Percentiles rank a stretch among this genome's conserved stretches.
Evolutionary conservation across 2,113 vertebrate species (phyloP).

Genomic region (Protobothrops flavoviridis): DNA sequence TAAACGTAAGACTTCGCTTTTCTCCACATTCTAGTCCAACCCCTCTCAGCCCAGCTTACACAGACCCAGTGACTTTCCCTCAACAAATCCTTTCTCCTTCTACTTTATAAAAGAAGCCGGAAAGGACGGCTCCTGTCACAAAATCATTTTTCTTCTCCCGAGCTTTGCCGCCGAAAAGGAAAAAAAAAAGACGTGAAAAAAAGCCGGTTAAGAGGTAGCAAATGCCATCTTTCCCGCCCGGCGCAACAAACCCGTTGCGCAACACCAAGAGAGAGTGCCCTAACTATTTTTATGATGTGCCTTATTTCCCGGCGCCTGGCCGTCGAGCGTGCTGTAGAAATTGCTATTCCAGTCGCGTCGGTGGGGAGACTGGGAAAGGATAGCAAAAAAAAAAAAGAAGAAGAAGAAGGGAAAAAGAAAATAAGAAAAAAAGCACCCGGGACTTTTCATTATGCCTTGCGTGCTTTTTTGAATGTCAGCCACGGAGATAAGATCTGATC

Average conservation of each 20-base stretch:
- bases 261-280: background rate
- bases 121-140: background rate
- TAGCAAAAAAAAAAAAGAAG: background rate
- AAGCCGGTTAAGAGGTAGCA: slow-evolving; percentile 41
- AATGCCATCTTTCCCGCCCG: slow-evolving; percentile 12
- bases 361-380: too few relatives aligned
- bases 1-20: too few relatives aligned
- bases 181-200: background rate
- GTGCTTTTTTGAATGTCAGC: slow-evolving; percentile 19
- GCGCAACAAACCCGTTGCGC: slow-evolving; percentile 1
- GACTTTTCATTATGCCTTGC: slow-evolving; percentile 20
- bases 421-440: background rate
- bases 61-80: too few relatives aligned
- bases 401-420: background rate
- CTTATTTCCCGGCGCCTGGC: slow-evolving; percentile 48
- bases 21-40: too few relatives aligned
- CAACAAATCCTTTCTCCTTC: background rate
- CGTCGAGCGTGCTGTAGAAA: slow-evolving; percentile 44
- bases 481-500: slow-evolving; percentile 30
- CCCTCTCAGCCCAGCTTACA: background rate
- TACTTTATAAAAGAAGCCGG: rapidly evolving
- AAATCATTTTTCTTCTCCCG: background rate
- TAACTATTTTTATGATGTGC: slow-evolving; percentile 51
- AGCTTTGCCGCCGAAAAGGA: too few relatives aligned
- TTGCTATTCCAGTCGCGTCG: slow-evolving; percentile 44